Conservation (phyloP, 2,888 invertebrate genomes). For the Galerucella calmariensis region DNA sequence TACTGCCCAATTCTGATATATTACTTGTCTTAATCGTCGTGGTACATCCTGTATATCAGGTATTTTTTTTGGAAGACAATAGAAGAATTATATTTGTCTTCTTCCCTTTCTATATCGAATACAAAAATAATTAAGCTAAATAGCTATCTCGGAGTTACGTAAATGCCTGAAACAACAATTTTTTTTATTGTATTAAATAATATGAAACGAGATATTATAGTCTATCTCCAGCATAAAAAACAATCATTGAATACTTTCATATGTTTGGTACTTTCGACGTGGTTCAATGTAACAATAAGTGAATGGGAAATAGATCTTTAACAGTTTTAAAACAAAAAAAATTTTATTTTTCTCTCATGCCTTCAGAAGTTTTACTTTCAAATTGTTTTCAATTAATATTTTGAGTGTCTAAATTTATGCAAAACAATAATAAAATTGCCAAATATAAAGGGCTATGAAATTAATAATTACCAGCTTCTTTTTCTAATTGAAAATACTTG, state of each 20-base stretch:
- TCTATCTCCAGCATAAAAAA: neutral
- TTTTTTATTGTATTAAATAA: constrained; percentile 18
- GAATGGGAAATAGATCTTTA: constrained; percentile 10
- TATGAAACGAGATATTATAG: neutral
- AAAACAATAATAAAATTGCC: no score
- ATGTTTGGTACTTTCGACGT: constrained; percentile 6
- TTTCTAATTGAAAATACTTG: no score
- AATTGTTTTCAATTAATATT: neutral
- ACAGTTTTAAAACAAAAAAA: neutral
- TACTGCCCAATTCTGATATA: no score
- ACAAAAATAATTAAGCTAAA: neutral
- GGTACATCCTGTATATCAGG: no score
- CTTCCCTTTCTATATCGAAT: neutral
- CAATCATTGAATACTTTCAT: constrained; percentile 9
- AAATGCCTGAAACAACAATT: neutral
- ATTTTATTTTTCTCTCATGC: neutral
- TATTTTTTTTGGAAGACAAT: no score
- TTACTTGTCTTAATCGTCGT: no score
- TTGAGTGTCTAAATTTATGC: neutral
- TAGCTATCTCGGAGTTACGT: neutral
- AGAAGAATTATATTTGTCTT: no score
- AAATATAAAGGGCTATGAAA: no score
- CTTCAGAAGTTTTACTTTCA: neutral
- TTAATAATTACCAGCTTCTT: no score
- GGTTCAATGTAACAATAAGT: constrained; percentile 18